A percentile compares a stretch with the other conserved stretches of the same genome.
Conservation (phyloP, 2,113 vertebrate species). For the Petaurus breviceps region DNA sequence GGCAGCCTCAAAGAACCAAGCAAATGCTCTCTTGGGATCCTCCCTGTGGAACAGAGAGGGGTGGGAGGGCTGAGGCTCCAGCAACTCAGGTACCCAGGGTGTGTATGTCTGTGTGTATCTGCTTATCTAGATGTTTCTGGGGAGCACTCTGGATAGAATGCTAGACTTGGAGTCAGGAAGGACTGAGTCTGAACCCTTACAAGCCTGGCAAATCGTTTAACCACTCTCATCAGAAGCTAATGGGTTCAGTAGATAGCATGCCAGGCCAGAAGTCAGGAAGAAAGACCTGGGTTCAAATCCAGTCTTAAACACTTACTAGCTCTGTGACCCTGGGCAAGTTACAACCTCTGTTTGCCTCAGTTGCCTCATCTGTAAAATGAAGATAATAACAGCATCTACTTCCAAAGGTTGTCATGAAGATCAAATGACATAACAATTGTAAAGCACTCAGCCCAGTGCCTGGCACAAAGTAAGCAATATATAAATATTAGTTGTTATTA, state of each 20-base stretch:
- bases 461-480: not conserved
- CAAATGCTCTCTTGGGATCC: constrained; percentile 87
- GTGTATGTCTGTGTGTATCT: not conserved
- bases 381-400: not conserved
- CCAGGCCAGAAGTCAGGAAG: not conserved
- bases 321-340: not conserved
- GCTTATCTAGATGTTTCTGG: too few species aligned
- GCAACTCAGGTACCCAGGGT: not conserved
- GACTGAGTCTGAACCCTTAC: not conserved
- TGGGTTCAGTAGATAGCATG: not conserved
- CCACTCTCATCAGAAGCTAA: not conserved
- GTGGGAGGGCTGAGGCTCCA: not conserved
- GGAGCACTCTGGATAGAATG: not conserved
- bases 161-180: not conserved
- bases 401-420: not conserved
- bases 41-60: constrained; percentile 78
- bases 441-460: not conserved
- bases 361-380: not conserved
- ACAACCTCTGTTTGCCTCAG: not conserved
- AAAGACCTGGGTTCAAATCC: not conserved
- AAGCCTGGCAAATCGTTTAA: not conserved
- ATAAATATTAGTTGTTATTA: too few species aligned
- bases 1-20: constrained; percentile 91
- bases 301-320: not conserved
- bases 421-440: not conserved